Conservation (phyloP, 2,113 vertebrate genomes). For the Galeopterus variegatus region DNA sequence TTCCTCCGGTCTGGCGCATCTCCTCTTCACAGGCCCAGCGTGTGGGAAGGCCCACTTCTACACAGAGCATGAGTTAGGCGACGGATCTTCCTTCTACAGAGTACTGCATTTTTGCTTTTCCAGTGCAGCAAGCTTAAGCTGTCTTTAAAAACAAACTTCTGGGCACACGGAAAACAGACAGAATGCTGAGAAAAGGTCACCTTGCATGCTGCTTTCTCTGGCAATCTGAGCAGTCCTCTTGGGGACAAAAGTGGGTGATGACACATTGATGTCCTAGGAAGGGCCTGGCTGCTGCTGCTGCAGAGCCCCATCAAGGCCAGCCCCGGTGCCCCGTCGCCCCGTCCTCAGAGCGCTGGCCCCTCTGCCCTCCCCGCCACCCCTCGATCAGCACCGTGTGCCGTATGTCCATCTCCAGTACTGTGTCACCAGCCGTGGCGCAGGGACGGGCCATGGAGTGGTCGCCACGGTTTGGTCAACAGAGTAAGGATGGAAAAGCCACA, state of each 20-base stretch:
- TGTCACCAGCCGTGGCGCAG: not conserved
- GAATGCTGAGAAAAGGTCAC: not conserved
- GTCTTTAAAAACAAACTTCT: not conserved
- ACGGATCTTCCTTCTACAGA: not conserved
- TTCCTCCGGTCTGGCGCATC: too few relatives aligned
- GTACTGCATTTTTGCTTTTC: not conserved
- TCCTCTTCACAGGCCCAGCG: not conserved
- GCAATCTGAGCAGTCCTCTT: not conserved
- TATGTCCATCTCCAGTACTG: not conserved
- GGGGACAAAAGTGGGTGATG: accelerated
- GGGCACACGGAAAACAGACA: not conserved
- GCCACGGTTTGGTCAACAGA: not conserved
- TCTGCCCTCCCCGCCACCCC: not conserved
- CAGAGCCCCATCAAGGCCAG: not conserved
- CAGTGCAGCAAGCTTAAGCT: not conserved
- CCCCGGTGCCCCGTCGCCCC: not conserved
- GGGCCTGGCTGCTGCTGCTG: not conserved
- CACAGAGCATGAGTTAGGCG: not conserved
- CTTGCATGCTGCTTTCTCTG: not conserved
- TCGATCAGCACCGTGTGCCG: too few relatives aligned
- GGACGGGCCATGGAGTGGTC: not conserved
- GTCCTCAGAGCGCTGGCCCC: too few relatives aligned
- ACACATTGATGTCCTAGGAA: accelerated
- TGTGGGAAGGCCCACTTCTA: not conserved
- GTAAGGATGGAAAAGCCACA: not conserved